Base-by-base conservation (phyloP, 2,888 invertebrate species). In the Galerucella nymphaeae region DNA sequence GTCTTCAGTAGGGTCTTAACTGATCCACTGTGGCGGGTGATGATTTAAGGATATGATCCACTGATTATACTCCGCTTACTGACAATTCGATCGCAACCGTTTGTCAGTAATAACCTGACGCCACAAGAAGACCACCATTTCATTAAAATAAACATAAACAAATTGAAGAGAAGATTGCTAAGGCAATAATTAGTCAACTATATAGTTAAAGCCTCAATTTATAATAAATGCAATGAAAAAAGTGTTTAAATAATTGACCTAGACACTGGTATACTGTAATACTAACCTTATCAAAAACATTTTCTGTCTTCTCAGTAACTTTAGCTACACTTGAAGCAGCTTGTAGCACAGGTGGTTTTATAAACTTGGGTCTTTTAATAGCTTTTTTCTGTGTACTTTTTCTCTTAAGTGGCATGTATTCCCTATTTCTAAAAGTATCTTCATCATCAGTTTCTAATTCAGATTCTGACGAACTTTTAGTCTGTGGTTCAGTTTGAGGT, bases 401-500 rank as follows among this genome's bases (percentile, higher is more conserved):
- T 73, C 89, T 84, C 82, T 89, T 90, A 41, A 83, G 76, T 55
- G 90, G 89, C 53, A 88, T 85, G 68, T 88, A 85, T 77, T 87
- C 85, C 59, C 82, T 82, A 81, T 77, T 85, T 81, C 50, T 82
- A 79, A 72, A 80, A 76, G 71, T 69, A 59, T 74, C 75, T 10
- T 80, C 83, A 70, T 90, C 90, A 70, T 91, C 92, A 80, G 91
- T 91, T 83, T 92, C 92, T 61, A 92, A 83, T 84, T 93, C 93
- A 10, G 92, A 92, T 84, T 92, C 92, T 55, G 84, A 84, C 2
- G 83, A 82, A 62, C 63, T 78, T 59, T 76, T 72, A 63, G 62
- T 74, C 73, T 82, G 77, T 83, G 82, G 63, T 83, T 82, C 76
- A 86, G 86, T 79, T 85, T 61, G 70, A 20, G 62, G 61, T 18